A percentile compares a stretch with the other conserved stretches of the same genome.
Evolutionary conservation across 2,797 vertebrate genomes (phyloP).

Genomic region (Neomorphus geoffroyi): DNA sequence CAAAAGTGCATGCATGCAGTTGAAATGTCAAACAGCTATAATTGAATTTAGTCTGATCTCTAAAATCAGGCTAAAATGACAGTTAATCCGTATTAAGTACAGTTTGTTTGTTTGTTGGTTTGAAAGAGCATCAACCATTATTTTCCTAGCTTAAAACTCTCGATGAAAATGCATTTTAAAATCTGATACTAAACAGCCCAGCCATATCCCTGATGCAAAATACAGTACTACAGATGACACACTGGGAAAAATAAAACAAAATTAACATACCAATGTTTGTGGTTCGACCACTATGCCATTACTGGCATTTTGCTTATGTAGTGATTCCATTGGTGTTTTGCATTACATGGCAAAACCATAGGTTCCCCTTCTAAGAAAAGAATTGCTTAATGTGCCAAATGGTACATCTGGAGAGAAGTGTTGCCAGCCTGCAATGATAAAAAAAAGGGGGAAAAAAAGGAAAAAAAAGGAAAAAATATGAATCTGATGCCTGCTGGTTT

Average conservation of each 20-base stretch:
- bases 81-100: not conserved
- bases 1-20: not conserved
- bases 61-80: slow-evolving; percentile 20
- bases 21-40: slow-evolving; percentile 15
- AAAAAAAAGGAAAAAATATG: slow-evolving; percentile 29
- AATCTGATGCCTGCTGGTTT: slow-evolving; percentile 61
- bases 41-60: slow-evolving; percentile 12
- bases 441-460: not conserved
- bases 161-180: slow-evolving; percentile 41
- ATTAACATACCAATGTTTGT: slow-evolving; percentile 87
- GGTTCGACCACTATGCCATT: slow-evolving; percentile 86
- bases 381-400: slow-evolving; percentile 79
- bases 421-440: slow-evolving; percentile 76
- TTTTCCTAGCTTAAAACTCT: slow-evolving; percentile 4
- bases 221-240: slow-evolving; percentile 66
- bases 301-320: slow-evolving; percentile 91
- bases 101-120: not conserved
- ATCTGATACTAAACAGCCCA: slow-evolving; percentile 50
- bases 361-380: slow-evolving; percentile 75
- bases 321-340: slow-evolving; percentile 85
- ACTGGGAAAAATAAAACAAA: slow-evolving; percentile 84
- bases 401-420: slow-evolving; percentile 82
- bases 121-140: not conserved
- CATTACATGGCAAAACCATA: slow-evolving; percentile 73
- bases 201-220: slow-evolving; percentile 51